Evolutionary conservation across 2,113 vertebrate species (phyloP), one percentile per base, ranked within the genome.

Genomic region (Anarrhichthys ocellatus): DNA sequence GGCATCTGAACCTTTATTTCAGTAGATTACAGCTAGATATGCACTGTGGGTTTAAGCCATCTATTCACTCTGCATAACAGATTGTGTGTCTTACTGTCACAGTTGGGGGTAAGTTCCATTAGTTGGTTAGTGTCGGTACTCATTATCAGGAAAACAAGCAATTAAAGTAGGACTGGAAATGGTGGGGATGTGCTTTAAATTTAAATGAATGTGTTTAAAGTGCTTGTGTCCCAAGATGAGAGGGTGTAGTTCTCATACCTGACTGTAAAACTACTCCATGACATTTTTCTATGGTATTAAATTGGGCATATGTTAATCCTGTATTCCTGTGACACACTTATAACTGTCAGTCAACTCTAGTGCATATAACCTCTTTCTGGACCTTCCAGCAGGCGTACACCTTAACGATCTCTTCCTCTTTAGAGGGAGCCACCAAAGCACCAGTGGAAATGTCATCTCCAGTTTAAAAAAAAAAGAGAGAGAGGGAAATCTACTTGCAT

Each of bases 371-470:
- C 7, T 71, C 70, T 76, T 42, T 77, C 73, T 76, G 68, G 73
- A 76, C 20, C 27, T 70, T 80, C 65, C 73, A 75, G 70, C 63
- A 67, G 58, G 34, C 73, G 83, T 87, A 84, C 87, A 79, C 78
- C 34, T 81, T 92, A 83, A 92, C 32, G 22, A 88, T 34, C 74
- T 66, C 76, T 84, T 90, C 80, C 73, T 87, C 71, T 83, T 88
- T 5, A 56, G 17, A 72, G 61, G 1, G 27, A 44, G 72, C 50
- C 59, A 61, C 48, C 81, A 66, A 48, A 76, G 34, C 42, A 46
- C 48, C 65, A 32, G 54, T 78, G 86, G 85, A 80, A 78, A 90
- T 85, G 58, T 82, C 71, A 86, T 88, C 87, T 80, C 65, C 56
- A 44, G 76, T 66, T 85, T 24, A 38, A 65, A 32, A 14, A 64